Evolutionary conservation across 2,113 vertebrate genomes (phyloP).

Genomic region (Apeltes quadracus): DNA sequence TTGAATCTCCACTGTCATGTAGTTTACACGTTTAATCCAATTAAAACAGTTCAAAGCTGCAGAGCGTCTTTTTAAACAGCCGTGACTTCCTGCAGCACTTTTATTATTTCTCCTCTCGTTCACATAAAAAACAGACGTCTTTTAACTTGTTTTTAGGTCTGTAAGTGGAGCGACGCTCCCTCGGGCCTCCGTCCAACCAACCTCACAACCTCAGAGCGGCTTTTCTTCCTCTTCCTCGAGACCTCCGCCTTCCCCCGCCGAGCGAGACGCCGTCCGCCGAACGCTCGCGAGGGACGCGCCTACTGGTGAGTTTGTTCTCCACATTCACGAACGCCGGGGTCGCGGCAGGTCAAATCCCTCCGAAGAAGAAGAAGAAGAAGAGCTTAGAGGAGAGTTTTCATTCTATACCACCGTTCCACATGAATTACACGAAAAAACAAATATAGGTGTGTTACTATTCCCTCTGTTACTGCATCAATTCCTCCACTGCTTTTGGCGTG

Average conservation of each 20-base stretch:
- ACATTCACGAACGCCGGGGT: conserved; percentile 29
- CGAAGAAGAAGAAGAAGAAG: background rate
- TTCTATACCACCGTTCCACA: too few relatives aligned
- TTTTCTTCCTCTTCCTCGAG: conserved; percentile 32
- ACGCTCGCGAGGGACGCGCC: conserved; percentile 10
- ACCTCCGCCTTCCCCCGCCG: conserved; percentile 39
- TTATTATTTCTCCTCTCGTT: background rate
- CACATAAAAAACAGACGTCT: background rate
- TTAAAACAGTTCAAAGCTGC: background rate
- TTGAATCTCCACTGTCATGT: background rate
- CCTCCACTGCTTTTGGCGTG: background rate
- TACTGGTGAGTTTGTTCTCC: conserved; percentile 39
- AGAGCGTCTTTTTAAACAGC: background rate
- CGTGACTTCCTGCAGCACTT: background rate
- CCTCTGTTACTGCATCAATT: background rate
- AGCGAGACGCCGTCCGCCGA: conserved; percentile 24
- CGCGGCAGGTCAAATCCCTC: background rate
- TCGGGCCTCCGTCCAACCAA: conserved; percentile 8
- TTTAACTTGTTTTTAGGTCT: too few relatives aligned
- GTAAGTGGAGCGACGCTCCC: background rate
- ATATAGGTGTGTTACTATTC: background rate
- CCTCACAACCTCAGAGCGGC: conserved; percentile 24
- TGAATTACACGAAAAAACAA: too few relatives aligned
- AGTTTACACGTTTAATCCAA: background rate
- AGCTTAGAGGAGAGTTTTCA: background rate